Evolutionary conservation across 2,113 vertebrate genomes (phyloP), one percentile per base, ranked within the genome.

Genomic region (Cottus gobio): DNA sequence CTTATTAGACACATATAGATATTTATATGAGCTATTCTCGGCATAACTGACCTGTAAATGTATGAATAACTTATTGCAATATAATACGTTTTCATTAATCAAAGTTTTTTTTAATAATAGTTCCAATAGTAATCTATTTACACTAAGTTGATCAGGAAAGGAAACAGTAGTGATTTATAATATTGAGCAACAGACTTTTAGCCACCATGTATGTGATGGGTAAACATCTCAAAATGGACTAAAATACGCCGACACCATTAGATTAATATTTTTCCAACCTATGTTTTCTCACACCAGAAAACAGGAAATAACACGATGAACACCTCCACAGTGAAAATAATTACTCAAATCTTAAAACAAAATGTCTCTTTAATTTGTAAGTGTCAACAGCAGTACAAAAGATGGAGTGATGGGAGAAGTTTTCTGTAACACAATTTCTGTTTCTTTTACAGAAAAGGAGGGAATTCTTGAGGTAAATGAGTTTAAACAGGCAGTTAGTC

Each of bases 381-480:
- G 98, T 99, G 98, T 99, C 97, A 97, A 99, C 97, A 99, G 97
- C 98, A 99, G 98, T 99, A 99, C 98, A 99, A 99, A 99, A 99
- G 97, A 99, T 98, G 97, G 97, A 99, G 98, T 98, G 98, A 98
- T 97, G 97, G 96, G 96, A 96, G 96, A 95, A 92, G 88, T 84
- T 93, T 93, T 95, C 88, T 93, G 89, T 92, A 87, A 92, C 91
- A 93, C 92, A 90, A 87, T 91, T 90, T 93, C 81, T 89, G 89
- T 91, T 82, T 96, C 93, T 96, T 96, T 97, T 97, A 96, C 96
- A 97, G 96, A 96, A 96, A 97, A 96, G 96, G 96, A 97, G 96
- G 96, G 97, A 95, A 96, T 95, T 98, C 95, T 98, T 99, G 98
- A 99, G 98, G 97, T 99, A 99, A 99, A 99, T 98, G 96, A 99